A percentile compares a stretch with the other conserved stretches of the same genome.
Conservation (phyloP, 2,113 vertebrate species). For the Pongo pygmaeus region DNA sequence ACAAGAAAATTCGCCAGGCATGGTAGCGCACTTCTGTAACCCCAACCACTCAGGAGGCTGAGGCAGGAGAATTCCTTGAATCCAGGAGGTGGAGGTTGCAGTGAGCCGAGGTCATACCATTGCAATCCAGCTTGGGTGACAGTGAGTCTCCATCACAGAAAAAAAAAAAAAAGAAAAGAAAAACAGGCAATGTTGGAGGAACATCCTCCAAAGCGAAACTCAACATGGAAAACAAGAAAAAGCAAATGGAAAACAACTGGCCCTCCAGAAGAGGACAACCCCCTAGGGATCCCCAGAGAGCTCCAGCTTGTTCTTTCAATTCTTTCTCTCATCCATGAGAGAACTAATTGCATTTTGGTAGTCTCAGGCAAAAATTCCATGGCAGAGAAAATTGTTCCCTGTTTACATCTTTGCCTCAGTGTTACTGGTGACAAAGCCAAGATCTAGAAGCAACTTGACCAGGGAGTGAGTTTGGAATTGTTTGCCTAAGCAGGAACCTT, state of each 20-base stretch:
- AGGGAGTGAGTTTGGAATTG: not conserved
- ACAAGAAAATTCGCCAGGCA: too few species aligned
- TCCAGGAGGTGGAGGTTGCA: too few species aligned
- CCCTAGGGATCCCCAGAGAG: not conserved
- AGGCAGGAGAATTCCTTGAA: too few species aligned
- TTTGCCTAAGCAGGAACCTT: not conserved
- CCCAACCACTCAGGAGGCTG: too few species aligned
- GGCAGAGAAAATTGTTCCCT: not conserved
- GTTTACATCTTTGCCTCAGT: conserved; percentile 2
- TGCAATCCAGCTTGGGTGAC: too few species aligned
- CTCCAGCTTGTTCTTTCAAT: conserved; percentile 26
- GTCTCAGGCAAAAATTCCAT: not conserved
- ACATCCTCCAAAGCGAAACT: conserved; percentile 41
- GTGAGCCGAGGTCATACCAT: too few species aligned
- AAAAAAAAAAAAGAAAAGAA: too few species aligned
- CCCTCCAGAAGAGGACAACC: conserved; percentile 24
- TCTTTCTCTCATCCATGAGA: not conserved
- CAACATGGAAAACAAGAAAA: conserved; percentile 48
- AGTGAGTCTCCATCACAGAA: too few species aligned
- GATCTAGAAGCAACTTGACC: not conserved
- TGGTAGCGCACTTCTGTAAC: too few species aligned
- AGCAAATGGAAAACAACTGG: conserved; percentile 58
- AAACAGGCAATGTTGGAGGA: not conserved
- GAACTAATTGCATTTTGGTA: not conserved
- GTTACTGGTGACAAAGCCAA: conserved; percentile 19